Conservation (phyloP, 1,140 invertebrate species). For the Agraylea sexmaculata region DNA sequence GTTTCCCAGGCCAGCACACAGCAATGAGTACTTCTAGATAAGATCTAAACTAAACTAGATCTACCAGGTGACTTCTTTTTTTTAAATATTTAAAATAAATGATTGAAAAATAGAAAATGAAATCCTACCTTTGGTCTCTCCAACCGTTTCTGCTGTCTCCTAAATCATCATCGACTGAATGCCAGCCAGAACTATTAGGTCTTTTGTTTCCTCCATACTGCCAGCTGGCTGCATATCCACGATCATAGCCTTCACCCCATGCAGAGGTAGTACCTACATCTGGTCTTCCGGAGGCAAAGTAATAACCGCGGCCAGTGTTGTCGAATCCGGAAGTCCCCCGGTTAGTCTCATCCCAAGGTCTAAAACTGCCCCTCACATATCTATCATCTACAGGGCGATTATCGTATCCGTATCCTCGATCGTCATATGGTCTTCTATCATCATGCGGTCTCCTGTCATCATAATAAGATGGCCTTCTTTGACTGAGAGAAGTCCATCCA, state of each 20-base stretch:
- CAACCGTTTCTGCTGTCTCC: slow-evolving; percentile 11
- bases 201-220: slow-evolving; percentile 13
- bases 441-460: slow-evolving; percentile 17
- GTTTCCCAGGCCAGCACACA: no score
- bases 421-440: slow-evolving; percentile 16
- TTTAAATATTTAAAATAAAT: no score
- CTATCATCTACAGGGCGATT: slow-evolving; percentile 25
- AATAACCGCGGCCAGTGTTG: slow-evolving; percentile 41
- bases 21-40: no score
- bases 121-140: slow-evolving; percentile 19
- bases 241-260: slow-evolving; percentile 23
- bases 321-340: slow-evolving; percentile 39
- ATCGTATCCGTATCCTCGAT: slow-evolving; percentile 23
- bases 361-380: slow-evolving; percentile 30
- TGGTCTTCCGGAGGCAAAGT: slow-evolving; percentile 36
- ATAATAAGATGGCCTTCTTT: slow-evolving; percentile 2
- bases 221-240: slow-evolving; percentile 19
- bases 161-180: slow-evolving; percentile 9
- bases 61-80: no score
- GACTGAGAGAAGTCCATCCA: slow-evolving; percentile 16
- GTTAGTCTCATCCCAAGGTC: slow-evolving; percentile 42
- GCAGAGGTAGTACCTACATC: slow-evolving; percentile 24
- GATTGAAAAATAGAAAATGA: background rate
- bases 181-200: slow-evolving; percentile 1
- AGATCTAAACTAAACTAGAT: no score